Conservation (phyloP, 2,113 vertebrate species). For the Neoarius graeffei region DNA sequence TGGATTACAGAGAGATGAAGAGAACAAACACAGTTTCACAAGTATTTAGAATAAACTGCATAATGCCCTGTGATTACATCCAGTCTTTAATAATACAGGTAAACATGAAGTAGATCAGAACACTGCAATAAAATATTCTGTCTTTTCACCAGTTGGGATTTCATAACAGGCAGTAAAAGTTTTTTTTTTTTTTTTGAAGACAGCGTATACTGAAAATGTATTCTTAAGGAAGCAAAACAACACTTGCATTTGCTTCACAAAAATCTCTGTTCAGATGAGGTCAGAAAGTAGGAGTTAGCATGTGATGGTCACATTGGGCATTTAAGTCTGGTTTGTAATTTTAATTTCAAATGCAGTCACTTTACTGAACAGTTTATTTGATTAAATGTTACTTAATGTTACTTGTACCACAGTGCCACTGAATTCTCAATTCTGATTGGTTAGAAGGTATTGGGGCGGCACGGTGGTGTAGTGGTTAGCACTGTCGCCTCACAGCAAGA, state of each 20-base stretch:
- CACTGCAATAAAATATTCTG: background rate
- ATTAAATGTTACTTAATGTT: background rate
- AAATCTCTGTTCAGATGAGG: background rate
- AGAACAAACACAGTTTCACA: background rate
- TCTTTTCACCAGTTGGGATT: constrained; percentile 1
- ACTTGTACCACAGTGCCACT: background rate
- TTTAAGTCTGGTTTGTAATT: background rate
- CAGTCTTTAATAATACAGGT: background rate
- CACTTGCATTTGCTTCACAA: background rate
- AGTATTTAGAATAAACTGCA: background rate
- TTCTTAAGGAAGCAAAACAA: background rate
- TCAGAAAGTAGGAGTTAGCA: background rate
- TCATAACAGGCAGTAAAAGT: background rate
- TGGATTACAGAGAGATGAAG: background rate
- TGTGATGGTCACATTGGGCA: background rate
- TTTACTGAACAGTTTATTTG: too few relatives aligned
- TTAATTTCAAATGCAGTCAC: too few relatives aligned
- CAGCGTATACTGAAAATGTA: background rate
- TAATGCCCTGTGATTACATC: background rate
- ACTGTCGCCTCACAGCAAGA: too few relatives aligned
- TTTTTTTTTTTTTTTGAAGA: background rate
- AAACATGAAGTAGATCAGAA: background rate
- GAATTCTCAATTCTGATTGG: background rate
- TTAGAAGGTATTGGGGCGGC: too few relatives aligned
- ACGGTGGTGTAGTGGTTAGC: too few relatives aligned